Base-by-base conservation (phyloP, 1,140 invertebrate genomes). In the Papilio polytes region DNA sequence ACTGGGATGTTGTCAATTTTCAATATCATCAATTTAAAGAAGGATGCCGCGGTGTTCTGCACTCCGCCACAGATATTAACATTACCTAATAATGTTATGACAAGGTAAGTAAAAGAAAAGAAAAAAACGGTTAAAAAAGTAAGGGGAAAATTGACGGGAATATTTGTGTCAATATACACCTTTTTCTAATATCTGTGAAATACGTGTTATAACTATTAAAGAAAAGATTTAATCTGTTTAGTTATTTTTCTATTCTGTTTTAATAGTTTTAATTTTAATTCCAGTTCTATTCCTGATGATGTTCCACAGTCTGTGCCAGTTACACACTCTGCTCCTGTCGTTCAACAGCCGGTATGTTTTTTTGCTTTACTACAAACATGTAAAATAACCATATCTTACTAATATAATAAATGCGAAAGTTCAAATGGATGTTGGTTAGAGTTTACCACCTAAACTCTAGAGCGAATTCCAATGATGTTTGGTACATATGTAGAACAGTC, bases 1-100 rank as follows among this genome's bases (percentile, higher is more conserved):
- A 96, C 97, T 66, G 97, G 98, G 8, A 85, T 97, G 10, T 91
- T 98, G n/a, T 96, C 97, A 4, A 94, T 96, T 15, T 98, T 97
- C 90, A 96, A 97, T 87, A 95, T 97, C 78, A 93, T 98, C 7
- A 97, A 98, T 89, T 84, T 96, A 26, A 92, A 95, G 18, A 91
- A 95, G 36, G 95, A 94, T 18, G 95, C 95, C 1, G 87, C 91
- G 0, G 91, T 87, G 22, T 85, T 98, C 8, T 97, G 97, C 81
- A 89, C 90, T 0, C 95, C 96, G 53, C 95, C 96, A 2, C 95
- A 97, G 82, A 87, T 91, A 6, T 81, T 97, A 1, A 74, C 91
- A 0, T 80, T 95, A 12, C 92, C 94, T 8, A 82, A 84, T 4
- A 81, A 82, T 66, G 81, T 87, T 3, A 84, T 95, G 80, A 92